Evolutionary conservation across 2,888 invertebrate species (phyloP).

Genomic region (Caenorhabditis macrosperma): DNA sequence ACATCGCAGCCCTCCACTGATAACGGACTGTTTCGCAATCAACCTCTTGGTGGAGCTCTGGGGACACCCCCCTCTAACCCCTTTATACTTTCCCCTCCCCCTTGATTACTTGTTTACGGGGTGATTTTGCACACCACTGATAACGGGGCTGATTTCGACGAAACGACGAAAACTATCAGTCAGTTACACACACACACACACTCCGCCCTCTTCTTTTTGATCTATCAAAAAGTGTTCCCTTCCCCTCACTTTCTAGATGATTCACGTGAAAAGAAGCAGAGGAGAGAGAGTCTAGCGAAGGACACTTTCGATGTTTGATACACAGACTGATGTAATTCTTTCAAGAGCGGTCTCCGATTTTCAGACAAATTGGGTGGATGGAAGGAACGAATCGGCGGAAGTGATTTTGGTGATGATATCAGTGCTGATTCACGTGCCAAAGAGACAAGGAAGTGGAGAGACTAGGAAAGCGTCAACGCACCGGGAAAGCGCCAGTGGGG

Average conservation of each 20-base stretch:
- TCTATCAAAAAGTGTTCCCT: not conserved
- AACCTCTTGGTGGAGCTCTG: no score
- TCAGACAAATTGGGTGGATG: not conserved
- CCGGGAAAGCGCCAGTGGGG: not conserved
- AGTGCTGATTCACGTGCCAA: not conserved
- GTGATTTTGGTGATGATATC: no score
- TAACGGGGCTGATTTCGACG: not conserved
- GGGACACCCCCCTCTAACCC: no score
- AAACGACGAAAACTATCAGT: no score
- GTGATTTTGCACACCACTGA: not conserved
- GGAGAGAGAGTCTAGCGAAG: not conserved
- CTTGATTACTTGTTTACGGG: no score
- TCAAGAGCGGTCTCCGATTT: no score
- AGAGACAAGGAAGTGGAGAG: not conserved
- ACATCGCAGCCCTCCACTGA: no score
- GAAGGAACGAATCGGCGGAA: not conserved
- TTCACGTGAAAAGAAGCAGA: not conserved
- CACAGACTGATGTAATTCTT: not conserved
- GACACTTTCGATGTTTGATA: not conserved
- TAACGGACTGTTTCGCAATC: no score
- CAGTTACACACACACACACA: no score
- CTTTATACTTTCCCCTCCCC: no score
- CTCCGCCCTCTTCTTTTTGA: not conserved
- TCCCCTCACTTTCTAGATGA: no score
- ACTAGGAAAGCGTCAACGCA: not conserved